Percentiles rank a stretch among this genome's conserved stretches.
These are phyloP conservation scores for Thalassarche chlororhynchos DNA, from an alignment of 2,113 vertebrate species.

Conservation along the genomic window DNA sequence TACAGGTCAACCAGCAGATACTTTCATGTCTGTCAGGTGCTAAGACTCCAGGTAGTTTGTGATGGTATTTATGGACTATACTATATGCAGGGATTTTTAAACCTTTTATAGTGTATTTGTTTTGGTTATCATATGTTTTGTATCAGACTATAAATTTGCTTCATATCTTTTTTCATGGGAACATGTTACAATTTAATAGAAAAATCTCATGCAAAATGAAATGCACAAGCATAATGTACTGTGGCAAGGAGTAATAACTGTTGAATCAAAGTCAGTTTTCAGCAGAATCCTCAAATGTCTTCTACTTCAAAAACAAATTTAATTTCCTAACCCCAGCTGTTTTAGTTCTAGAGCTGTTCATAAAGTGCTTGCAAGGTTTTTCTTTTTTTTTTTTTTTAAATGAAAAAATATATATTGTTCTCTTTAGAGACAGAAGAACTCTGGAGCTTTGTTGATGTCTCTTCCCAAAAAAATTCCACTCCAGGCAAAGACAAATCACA, in stretches of 20 bases:
- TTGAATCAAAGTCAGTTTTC: not conserved
- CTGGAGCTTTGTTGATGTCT: not conserved
- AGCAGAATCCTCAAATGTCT: not conserved
- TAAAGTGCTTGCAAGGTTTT: not conserved
- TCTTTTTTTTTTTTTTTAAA: not conserved
- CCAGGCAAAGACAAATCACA: not conserved
- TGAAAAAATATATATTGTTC: not conserved
- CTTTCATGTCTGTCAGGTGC: not conserved
- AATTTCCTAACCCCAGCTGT: not conserved
- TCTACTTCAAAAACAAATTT: not conserved
- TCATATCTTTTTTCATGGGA: not conserved
- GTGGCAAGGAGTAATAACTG: not conserved
- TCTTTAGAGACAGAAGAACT: not conserved
- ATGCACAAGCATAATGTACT: not conserved
- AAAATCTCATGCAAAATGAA: not conserved
- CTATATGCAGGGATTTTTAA: not conserved
- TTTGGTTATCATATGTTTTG: not conserved
- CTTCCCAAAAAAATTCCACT: not conserved
- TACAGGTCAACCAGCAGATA: not conserved
- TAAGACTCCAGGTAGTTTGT: not conserved
- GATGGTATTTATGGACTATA: not conserved
- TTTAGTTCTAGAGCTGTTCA: not conserved
- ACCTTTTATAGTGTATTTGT: not conserved
- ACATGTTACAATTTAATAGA: not conserved
- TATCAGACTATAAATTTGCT: not conserved